Percentiles rank a stretch among this genome's conserved stretches.
Conservation (phyloP, 2,113 vertebrate genomes). For the Pyxicephalus adspersus region DNA sequence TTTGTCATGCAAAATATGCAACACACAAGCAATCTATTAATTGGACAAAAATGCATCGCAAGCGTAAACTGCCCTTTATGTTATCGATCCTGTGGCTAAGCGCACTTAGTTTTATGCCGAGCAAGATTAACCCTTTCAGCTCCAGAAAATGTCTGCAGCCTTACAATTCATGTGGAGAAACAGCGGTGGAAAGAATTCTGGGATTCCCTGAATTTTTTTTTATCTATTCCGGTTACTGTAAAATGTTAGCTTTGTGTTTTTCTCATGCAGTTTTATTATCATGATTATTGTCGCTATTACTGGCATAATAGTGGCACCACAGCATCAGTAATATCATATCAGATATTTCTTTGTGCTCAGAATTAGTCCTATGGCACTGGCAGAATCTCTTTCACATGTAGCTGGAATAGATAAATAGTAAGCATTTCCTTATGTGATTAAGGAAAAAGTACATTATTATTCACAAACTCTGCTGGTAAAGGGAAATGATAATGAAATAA, state of each 20-base stretch:
- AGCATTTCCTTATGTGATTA: conserved; percentile 20
- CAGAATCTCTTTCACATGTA: conserved; percentile 1
- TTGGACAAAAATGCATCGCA: conserved; percentile 95
- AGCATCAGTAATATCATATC: conserved; percentile 8
- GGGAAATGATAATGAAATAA: no score
- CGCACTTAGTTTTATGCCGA: conserved; percentile 78
- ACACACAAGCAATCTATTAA: conserved; percentile 98
- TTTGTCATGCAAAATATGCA: conserved; percentile 99
- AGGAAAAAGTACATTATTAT: not conserved
- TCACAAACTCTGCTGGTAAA: not conserved
- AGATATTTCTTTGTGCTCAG: conserved; percentile 15
- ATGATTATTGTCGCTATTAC: conserved; percentile 29
- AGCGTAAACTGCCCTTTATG: conserved; percentile 90
- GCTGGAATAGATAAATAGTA: conserved; percentile 14
- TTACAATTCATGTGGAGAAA: not conserved
- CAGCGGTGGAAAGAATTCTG: not conserved
- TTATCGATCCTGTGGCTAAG: conserved; percentile 74
- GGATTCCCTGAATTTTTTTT: not conserved
- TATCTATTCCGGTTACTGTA: not conserved
- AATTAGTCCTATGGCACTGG: conserved; percentile 2
- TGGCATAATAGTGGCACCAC: conserved; percentile 6
- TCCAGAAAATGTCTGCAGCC: not conserved
- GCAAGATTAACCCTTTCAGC: conserved; percentile 70
- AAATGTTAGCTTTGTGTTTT: conserved; percentile 17
- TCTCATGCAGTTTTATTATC: conserved; percentile 26